These are phyloP conservation scores for Cheiracanthium punctorium DNA, from an alignment of 2,888 invertebrate species.

Conservation along the genomic window DNA sequence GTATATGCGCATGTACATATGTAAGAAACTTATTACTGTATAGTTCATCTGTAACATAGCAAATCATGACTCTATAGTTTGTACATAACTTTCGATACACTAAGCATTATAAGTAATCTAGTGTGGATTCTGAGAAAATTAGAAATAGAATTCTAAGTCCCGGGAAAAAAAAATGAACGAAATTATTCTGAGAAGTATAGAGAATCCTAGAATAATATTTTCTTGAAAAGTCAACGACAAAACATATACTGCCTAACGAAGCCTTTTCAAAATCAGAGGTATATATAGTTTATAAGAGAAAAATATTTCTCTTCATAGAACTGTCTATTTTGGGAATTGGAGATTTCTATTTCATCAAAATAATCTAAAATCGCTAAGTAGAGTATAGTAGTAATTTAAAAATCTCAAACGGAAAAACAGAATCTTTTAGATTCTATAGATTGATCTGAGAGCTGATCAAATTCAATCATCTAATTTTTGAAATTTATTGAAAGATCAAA, in stretches of 20 bases:
- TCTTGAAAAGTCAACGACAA: slow-evolving; percentile 32
- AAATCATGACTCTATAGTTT: slow-evolving; percentile 31
- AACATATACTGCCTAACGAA: slow-evolving; percentile 49
- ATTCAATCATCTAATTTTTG: too few species aligned
- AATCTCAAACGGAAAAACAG: too few species aligned
- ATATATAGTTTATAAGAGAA: slow-evolving; percentile 7
- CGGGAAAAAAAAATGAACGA: slow-evolving; percentile 30
- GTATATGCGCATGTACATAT: slow-evolving; percentile 10
- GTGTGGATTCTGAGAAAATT: slow-evolving; percentile 18
- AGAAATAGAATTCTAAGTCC: slow-evolving; percentile 49
- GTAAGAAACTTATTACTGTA: slow-evolving; percentile 8
- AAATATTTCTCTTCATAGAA: slow-evolving; percentile 31
- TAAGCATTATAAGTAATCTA: slow-evolving; percentile 24
- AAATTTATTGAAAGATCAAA: neutral
- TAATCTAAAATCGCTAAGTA: slow-evolving; percentile 35
- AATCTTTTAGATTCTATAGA: too few species aligned
- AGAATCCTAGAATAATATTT: slow-evolving; percentile 49
- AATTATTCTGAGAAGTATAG: slow-evolving; percentile 31
- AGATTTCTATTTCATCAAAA: slow-evolving; percentile 40
- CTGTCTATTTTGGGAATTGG: slow-evolving; percentile 48
- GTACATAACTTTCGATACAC: slow-evolving; percentile 32
- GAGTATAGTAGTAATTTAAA: slow-evolving; percentile 17
- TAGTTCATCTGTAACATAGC: slow-evolving; percentile 53
- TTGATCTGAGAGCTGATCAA: neutral
- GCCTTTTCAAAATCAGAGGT: slow-evolving; percentile 35